Evolutionary conservation across 2,888 invertebrate species (phyloP), one percentile per base, ranked within the genome.

Genomic region (Sinotaia quadrata): DNA sequence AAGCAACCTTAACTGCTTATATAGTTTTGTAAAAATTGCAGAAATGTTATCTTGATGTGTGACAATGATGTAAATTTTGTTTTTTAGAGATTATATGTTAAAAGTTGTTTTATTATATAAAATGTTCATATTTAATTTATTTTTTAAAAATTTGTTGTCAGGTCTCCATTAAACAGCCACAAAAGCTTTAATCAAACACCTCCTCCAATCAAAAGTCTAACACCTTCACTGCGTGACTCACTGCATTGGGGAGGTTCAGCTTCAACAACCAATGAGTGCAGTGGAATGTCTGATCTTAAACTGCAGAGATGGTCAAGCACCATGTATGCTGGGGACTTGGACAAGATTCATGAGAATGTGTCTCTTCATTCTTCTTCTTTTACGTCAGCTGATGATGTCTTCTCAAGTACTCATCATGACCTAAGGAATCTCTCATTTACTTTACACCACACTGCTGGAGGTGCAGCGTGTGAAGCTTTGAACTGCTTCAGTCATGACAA

Each of bases 151-250:
- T n/a, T n/a, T n/a, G n/a, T n/a, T n/a, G n/a, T n/a, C n/a, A n/a
- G n/a, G n/a, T n/a, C n/a, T n/a, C n/a, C n/a, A n/a, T n/a, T n/a
- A n/a, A n/a, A n/a, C n/a, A n/a, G n/a, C n/a, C n/a, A n/a, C n/a
- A n/a, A n/a, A n/a, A n/a, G n/a, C n/a, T n/a, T n/a, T n/a, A n/a
- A n/a, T n/a, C n/a, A n/a, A 4, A 47, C 47, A 21, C 47, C 47
- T 47, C 81, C 81, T 12, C 83, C 82, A 0, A 68, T 82, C 4
- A 69, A 75, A 54, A 79, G 76, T 44, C 75, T 84, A 29, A 84
- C 82, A 0, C 81, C 83, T 21, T 81, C 83, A 0, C 73, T 82
- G n/a, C 73, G 81, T 72, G 80, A 79, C n/a, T 81, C 81, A 0
- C 58, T 78, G n/a, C 78, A 75, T 59, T 81, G 81, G 80, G 68